Base-by-base conservation (phyloP, 2,113 vertebrate genomes). In the Gymnarchus niloticus region DNA sequence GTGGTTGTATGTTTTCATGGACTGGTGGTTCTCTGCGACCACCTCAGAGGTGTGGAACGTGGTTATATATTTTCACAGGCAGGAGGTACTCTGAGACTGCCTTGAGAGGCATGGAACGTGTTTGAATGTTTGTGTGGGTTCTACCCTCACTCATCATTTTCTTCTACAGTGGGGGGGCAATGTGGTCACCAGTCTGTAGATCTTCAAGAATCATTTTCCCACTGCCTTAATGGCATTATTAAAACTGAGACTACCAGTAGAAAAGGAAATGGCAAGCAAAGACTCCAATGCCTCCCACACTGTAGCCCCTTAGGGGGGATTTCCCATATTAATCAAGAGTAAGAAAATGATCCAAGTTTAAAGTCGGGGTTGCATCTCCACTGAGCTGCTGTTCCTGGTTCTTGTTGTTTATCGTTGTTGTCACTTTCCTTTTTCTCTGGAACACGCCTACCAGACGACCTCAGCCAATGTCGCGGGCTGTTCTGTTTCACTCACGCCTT, bases 171-270 rank as follows among this genome's bases (percentile, higher is more conserved):
- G 19, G 78, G 28, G 28, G 73, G 69, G 73, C 83, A 28, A 87
- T 73, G 54, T 73, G 85, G 84, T 85, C 83, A 61, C 83, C 51
- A 65, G 17, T 61, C 83, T 37, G 87, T 77, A 87, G 78, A 85
- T 84, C 81, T 88, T 87, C 82, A 88, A 49, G 84, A 83, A 84
- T 86, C 46, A 81, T 48, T 57, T 80, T 84, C 84, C 81, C 44
- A 61, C 57, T 77, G 56, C 86, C 41, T 88, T 86, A 87, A 87
- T 88, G 84, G 85, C 87, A 86, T 87, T 87, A 84, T 88, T 88
- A 87, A 86, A 86, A 85, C 83, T 73, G 86, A 83, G 85, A 81
- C 25, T 41, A 86, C 44, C 57, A 81, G 59, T 33, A 77, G 25
- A 84, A 83, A 88, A 88, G 87, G 85, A 77, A 87, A 48, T 19